Conservation (phyloP, 2,113 vertebrate genomes). For the Pimephales promelas region DNA sequence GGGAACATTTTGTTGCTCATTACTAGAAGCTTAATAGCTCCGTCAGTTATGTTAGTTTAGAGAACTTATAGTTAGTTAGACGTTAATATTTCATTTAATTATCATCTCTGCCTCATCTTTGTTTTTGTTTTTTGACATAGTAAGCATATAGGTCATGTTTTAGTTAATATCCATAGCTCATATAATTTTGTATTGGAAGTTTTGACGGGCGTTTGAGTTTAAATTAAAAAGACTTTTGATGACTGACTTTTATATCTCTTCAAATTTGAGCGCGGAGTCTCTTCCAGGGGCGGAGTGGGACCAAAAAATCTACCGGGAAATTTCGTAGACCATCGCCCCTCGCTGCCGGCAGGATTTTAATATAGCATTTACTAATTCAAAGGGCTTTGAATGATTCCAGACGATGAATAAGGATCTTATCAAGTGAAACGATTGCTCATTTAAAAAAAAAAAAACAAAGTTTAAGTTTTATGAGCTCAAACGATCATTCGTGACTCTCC, state of each 20-base stretch:
- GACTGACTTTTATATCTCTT: background rate
- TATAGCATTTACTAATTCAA: too few species aligned
- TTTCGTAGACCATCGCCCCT: too few species aligned
- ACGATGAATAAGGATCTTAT: too few species aligned
- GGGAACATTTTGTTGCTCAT: slow-evolving; percentile 5
- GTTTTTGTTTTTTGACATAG: background rate
- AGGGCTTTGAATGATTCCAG: too few species aligned
- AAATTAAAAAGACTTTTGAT: background rate
- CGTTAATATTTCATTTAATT: background rate
- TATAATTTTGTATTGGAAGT: background rate
- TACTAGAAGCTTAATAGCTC: background rate
- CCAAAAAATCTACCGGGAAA: too few species aligned
- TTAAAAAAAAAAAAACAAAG: too few species aligned
- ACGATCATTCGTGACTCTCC: too few species aligned
- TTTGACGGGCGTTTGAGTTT: background rate
- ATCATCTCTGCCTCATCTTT: background rate
- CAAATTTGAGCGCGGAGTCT: background rate
- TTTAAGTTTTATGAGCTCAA: too few species aligned
- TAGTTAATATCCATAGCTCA: background rate
- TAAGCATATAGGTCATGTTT: background rate
- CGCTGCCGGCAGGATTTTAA: too few species aligned
- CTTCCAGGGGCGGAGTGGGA: too few species aligned
- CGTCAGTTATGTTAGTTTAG: background rate
- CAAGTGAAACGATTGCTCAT: too few species aligned
- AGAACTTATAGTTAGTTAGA: background rate